Evolutionary conservation across 2,797 vertebrate species (phyloP).

Genomic region (Oceanodroma leucorhoa): DNA sequence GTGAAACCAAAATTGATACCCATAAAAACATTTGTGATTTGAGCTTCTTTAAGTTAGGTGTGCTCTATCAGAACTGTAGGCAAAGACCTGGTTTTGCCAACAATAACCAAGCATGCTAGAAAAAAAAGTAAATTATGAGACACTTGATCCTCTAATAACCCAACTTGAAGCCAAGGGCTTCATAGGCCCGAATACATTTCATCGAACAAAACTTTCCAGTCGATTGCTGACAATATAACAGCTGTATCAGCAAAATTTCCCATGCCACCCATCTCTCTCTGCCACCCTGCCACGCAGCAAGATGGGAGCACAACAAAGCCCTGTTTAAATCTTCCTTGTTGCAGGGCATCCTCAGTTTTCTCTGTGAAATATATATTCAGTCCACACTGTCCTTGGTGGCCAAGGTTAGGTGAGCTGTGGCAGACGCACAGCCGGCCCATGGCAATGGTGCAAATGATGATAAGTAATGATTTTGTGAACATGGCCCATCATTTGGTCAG

Average conservation of each 20-base stretch:
- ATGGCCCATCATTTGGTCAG: neutral
- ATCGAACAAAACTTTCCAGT: neutral
- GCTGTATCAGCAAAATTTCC: neutral
- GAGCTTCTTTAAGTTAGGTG: neutral
- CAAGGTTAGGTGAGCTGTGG: neutral
- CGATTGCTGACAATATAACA: neutral
- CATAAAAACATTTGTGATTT: neutral
- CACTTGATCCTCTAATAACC: neutral
- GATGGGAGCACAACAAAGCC: neutral
- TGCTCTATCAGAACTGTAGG: neutral
- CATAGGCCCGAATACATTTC: neutral
- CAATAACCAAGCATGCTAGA: neutral
- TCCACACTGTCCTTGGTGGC: neutral
- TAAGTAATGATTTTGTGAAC: neutral
- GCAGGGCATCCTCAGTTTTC: neutral
- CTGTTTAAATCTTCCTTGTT: neutral
- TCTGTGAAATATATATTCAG: neutral
- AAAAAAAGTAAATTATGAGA: neutral
- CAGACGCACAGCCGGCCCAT: fast-evolving
- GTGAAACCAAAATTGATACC: neutral
- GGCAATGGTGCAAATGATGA: neutral
- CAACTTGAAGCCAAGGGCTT: neutral
- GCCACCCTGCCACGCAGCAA: neutral
- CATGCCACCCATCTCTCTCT: neutral
- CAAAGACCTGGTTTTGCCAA: neutral